Conservation (phyloP, 2,113 vertebrate species). For the Protobothrops mucrosquamatus region DNA sequence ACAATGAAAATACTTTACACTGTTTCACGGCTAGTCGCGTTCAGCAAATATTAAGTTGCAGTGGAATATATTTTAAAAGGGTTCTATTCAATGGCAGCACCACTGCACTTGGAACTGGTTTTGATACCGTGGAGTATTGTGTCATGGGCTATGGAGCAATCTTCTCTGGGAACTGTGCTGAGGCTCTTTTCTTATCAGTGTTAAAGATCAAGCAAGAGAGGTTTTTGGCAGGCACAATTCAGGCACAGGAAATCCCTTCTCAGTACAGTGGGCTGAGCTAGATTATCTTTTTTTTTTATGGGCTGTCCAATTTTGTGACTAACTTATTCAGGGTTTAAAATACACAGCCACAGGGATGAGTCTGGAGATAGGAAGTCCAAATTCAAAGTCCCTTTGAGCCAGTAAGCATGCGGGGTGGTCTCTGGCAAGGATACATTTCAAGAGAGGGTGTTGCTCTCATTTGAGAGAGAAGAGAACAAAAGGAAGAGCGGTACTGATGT, state of each 20-base stretch:
- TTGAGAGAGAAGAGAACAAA: neutral
- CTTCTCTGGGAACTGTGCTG: neutral
- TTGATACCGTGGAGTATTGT: neutral
- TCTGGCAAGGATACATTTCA: neutral
- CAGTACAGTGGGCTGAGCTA: neutral
- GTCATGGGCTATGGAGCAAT: neutral
- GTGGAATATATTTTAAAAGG: neutral
- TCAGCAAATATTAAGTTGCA: neutral
- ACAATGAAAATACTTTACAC: neutral
- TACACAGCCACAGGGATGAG: neutral
- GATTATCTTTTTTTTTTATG: neutral
- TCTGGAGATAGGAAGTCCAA: neutral
- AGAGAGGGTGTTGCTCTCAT: neutral
- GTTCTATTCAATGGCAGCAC: neutral
- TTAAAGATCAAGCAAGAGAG: neutral
- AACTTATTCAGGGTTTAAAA: neutral
- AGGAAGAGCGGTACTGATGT: neutral
- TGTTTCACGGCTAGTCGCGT: neutral
- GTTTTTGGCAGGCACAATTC: neutral
- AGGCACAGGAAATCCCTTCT: conserved; percentile 16
- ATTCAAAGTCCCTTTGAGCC: neutral
- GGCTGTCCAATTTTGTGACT: neutral
- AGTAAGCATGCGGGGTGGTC: neutral
- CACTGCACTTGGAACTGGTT: neutral
- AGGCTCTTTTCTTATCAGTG: neutral